These are phyloP conservation scores for Thecophora atra DNA, from an alignment of 2,888 invertebrate genomes.

Conservation along the genomic window DNA sequence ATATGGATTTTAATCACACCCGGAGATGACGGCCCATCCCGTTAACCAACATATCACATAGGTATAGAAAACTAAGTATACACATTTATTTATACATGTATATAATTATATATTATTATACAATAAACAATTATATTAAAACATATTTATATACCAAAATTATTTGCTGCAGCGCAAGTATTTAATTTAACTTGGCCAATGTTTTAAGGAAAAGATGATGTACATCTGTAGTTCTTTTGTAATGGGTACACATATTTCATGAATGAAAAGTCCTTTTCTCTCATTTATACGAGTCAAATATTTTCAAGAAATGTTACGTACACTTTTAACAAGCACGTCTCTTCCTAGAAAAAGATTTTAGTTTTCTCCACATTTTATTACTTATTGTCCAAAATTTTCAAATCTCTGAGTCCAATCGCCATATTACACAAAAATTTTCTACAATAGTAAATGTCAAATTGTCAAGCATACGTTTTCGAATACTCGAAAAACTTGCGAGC, in stretches of 20 bases:
- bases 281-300: not conserved
- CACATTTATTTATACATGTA: constrained; percentile 5
- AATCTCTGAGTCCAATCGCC: constrained; percentile 45
- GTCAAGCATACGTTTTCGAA: not conserved
- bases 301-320: not conserved
- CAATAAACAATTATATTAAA: not conserved
- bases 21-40: constrained; percentile 8
- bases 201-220: constrained; percentile 8
- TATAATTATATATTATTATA: constrained; percentile 8
- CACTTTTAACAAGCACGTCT: not conserved
- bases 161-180: not conserved
- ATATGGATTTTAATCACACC: not conserved
- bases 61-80: not conserved
- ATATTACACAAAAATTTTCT: constrained; percentile 47
- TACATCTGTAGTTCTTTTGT: constrained; percentile 26
- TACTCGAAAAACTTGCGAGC: not conserved
- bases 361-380: constrained; percentile 26
- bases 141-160: not conserved
- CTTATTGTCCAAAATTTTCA: constrained; percentile 2
- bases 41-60: not conserved
- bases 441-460: constrained; percentile 16
- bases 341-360: not conserved
- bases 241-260: constrained; percentile 31
- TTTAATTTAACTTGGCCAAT: constrained; percentile 11
- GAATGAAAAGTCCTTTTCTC: constrained; percentile 9